Evolutionary conservation across 2,888 invertebrate species (phyloP), one percentile per base, ranked within the genome.

Genomic region (Cecidostiba fungosa): DNA sequence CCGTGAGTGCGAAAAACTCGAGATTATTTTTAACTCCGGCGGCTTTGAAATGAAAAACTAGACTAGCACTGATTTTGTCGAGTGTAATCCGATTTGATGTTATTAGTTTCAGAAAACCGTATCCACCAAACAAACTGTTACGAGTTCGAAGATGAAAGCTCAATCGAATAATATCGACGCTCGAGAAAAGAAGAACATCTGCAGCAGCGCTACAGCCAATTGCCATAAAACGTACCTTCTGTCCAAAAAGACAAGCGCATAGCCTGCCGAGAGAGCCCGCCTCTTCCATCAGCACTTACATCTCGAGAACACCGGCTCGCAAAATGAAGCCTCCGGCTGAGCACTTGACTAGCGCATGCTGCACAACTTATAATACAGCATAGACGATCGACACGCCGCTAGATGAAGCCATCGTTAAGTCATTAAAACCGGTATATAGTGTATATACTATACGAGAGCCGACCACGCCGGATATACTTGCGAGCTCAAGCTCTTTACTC

Each of bases 331-430:
- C 54, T 43, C 59, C 26, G 3, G 29, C 23, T 8, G n/a, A 43
- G 43, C 66, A 26, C 26, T 66, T 66, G 66, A 26, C 26, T 26
- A 14, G n/a, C 39, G 8, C 36, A 10, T 23, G 23, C 39, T n/a
- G 23, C 36, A 72, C 32, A 16, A 19, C 72, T 39, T 12, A 23
- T 74, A 39, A 43, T n/a, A 16, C 69, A 50, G 32, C n/a, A 66
- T 66, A 66, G 66, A 10, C 66, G 66, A 66, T 29, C n/a, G 66
- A 66, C 66, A 14, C 66, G 29, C 66, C 29, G 66, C 29, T 66
- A 74, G 50, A 82, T 69, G 50, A 82, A 82, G 82, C 82, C 76
- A 76, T 76, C 76, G 76, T 82, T 76, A 76, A 82, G 76, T 76
- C 76, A 82, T 82, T 69, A 76, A n/a, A 82, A 82, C 76, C 76